These are phyloP conservation scores for Coelogynopora nodosa DNA, from an alignment of 2,888 invertebrate species.

Conservation along the genomic window DNA sequence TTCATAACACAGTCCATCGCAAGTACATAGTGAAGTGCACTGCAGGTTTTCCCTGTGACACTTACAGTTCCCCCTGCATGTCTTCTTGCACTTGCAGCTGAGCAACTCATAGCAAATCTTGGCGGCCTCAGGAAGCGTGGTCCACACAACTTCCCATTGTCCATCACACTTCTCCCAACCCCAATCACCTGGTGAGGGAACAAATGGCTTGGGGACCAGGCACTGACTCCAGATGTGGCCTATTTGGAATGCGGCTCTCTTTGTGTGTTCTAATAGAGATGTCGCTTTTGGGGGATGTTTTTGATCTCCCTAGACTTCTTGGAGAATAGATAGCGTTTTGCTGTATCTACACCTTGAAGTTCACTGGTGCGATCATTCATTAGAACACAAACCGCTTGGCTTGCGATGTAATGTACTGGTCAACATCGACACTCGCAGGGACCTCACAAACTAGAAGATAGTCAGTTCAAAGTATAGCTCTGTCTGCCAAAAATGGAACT, in stretches of 20 bases:
- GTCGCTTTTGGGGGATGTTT: constrained; percentile 47
- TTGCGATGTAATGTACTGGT: constrained; percentile 20
- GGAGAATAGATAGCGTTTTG: background rate
- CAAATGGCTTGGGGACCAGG: background rate
- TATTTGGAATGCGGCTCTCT: constrained; percentile 48
- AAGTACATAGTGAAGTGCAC: constrained; percentile 27
- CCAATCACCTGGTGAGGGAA: constrained; percentile 9
- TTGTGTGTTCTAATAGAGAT: constrained; percentile 48
- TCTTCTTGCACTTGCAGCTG: background rate
- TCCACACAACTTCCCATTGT: background rate
- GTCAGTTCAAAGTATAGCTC: constrained; percentile 11
- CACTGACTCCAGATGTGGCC: constrained; percentile 46
- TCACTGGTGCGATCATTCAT: background rate
- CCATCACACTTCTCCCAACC: background rate
- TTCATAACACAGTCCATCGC: background rate
- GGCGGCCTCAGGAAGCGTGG: background rate
- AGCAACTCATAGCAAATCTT: background rate
- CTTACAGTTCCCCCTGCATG: background rate
- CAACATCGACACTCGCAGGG: constrained; percentile 23
- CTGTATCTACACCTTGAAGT: background rate
- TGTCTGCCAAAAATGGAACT: constrained; percentile 18
- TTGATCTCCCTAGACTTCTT: background rate
- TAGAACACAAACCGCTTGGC: background rate
- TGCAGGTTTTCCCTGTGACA: constrained; percentile 13
- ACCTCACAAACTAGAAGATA: constrained; percentile 19